Evolutionary conservation across 1,140 invertebrate genomes (phyloP).

Genomic region (Lithobius niger): DNA sequence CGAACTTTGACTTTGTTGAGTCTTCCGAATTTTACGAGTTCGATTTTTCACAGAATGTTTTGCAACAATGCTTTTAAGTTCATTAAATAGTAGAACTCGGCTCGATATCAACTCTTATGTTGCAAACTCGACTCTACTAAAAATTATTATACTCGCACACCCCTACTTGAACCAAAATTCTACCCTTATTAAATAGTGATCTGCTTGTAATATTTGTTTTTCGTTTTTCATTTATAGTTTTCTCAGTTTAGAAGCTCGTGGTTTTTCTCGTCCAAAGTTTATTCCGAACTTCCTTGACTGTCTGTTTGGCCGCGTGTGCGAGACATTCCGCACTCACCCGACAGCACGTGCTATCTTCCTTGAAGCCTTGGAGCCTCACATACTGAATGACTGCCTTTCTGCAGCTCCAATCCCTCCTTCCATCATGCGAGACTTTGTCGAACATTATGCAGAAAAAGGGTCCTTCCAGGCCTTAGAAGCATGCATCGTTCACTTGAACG

Average conservation of each 20-base stretch:
- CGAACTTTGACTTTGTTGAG: too few relatives aligned
- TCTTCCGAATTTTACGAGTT: too few relatives aligned
- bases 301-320: constrained; percentile 37
- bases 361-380: constrained; percentile 41
- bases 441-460: constrained; percentile 35
- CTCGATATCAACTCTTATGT: too few relatives aligned
- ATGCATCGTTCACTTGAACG: constrained; percentile 64
- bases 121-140: too few relatives aligned
- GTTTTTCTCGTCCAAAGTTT: background rate
- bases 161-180: too few relatives aligned
- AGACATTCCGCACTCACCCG: constrained; percentile 26
- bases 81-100: too few relatives aligned
- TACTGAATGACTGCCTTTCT: constrained; percentile 37
- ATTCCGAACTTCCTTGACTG: constrained; percentile 27
- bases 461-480: constrained; percentile 53
- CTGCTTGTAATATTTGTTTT: too few relatives aligned
- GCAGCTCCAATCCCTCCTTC: constrained; percentile 40
- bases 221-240: constrained; percentile 11
- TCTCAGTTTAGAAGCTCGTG: background rate
- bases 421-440: constrained; percentile 42
- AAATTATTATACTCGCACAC: too few relatives aligned
- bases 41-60: too few relatives aligned
- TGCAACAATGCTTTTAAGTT: too few relatives aligned
- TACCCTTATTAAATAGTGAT: too few relatives aligned
- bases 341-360: constrained; percentile 33